A percentile compares a stretch with the other conserved stretches of the same genome.
phyloP scores from a whole-genome alignment of 2,113 vertebrate species.

The Passerina amoena region DNA sequence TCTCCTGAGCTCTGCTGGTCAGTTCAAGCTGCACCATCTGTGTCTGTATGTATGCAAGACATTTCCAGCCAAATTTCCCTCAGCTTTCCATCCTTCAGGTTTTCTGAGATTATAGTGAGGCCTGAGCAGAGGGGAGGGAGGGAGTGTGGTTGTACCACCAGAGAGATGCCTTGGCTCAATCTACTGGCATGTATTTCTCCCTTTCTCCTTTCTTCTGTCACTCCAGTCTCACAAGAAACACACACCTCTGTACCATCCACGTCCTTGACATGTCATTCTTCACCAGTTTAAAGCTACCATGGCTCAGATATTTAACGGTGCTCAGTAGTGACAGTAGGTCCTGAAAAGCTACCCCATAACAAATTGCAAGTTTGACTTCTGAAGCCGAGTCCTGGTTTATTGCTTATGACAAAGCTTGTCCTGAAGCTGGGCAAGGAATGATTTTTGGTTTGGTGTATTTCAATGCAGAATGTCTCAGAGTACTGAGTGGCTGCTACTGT shows the following conservation, averaged over 20 bases:
- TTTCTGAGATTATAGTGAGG: background rate
- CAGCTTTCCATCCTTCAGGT: background rate
- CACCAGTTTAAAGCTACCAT: background rate
- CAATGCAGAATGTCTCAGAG: background rate
- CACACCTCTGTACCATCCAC: background rate
- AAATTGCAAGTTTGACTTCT: background rate
- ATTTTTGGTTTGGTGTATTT: background rate
- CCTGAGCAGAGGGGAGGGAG: background rate
- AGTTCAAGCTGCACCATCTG: background rate
- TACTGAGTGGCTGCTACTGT: background rate
- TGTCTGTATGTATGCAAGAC: accelerated
- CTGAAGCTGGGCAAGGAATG: background rate
- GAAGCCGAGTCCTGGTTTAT: background rate
- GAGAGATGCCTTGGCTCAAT: background rate
- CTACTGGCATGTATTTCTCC: background rate
- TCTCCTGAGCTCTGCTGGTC: background rate
- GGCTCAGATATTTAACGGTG: background rate
- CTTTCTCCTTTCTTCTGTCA: background rate
- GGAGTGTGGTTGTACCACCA: background rate
- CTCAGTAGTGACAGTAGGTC: background rate
- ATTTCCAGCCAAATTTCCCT: background rate
- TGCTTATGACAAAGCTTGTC: background rate
- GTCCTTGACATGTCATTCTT: background rate
- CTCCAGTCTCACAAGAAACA: background rate
- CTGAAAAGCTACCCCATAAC: background rate